Evolutionary conservation across 2,888 invertebrate species (phyloP).

Genomic region (Caenorhabditis sulstoni): DNA sequence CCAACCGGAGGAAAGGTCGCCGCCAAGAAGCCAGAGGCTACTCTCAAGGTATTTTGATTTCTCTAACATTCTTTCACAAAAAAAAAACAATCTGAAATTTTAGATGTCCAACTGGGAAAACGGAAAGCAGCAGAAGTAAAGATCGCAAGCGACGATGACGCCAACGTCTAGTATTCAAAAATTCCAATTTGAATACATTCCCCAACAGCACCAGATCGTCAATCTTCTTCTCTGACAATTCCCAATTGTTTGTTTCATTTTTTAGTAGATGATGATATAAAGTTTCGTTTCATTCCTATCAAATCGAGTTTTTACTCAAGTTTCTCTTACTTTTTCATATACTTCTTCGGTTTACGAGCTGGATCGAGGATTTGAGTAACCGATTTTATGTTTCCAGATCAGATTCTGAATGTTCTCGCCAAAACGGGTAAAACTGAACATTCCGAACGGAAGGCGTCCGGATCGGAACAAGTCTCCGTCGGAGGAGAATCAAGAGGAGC

Average conservation of each 20-base stretch:
- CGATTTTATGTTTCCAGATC: conserved; percentile 1
- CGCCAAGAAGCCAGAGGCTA: conserved; percentile 53
- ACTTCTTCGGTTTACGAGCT: neutral
- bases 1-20: conserved; percentile 77
- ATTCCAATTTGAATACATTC: conserved; percentile 49
- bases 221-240: conserved; percentile 5
- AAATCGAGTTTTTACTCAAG: conserved; percentile 5
- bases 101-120: conserved; percentile 92
- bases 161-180: conserved; percentile 31
- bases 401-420: conserved; percentile 31
- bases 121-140: conserved; percentile 83
- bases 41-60: conserved; percentile 83
- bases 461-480: conserved; percentile 6
- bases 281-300: conserved; percentile 2
- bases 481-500: conserved; percentile 34
- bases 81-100: conserved; percentile 82
- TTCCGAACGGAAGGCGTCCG: conserved; percentile 23
- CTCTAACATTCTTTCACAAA: neutral
- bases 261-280: conserved; percentile 45
- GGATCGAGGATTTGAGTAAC: too few species aligned
- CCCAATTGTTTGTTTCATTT: conserved; percentile 15
- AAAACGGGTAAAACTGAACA: conserved; percentile 48
- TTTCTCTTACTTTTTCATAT: conserved; percentile 7
- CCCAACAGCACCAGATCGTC: conserved; percentile 24
- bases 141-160: neutral